Evolutionary conservation across 1,140 invertebrate species (phyloP), one percentile per base, ranked within the genome.

Genomic region (Drosophila tristis): DNA sequence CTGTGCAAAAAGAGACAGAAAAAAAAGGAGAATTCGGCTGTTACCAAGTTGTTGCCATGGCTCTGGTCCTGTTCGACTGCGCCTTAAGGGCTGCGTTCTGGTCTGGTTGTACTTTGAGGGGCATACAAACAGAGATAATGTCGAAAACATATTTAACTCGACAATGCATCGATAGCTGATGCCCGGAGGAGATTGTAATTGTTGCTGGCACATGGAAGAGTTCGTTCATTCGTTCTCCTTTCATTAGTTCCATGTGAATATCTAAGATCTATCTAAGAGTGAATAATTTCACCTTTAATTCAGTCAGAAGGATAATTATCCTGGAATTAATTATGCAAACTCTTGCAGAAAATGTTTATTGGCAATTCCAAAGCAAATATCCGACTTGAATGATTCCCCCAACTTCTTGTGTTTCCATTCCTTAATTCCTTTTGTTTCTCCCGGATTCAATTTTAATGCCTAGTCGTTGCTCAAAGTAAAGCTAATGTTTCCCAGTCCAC

Each of bases 31-130:
- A 60, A 68, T 56, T 68, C 56, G 29, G 47, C 74, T 51, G 74
- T 70, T 77, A 70, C 73, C 73, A 76, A 20, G 20, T 20, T 68
- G 74, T 71, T 71, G 44, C 73, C 53, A 77, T 78, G 67, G 65
- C 65, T 50, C 26, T 31, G 65, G 47, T 39, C 35, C 11, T 13
- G 4, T 50, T 8, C 43, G 53, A 29, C 25, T 8, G n/a, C 68
- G 43, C 50, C 20, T 50, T 57, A 23, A 58, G 66, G 64, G 66
- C 65, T 31, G 31, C 9, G 31, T 39, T 54, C 23, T 16, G 55
- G n/a, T 45, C 23, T 74, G 43, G 65, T 48, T 58, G 60, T 47
- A 60, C 55, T 72, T 72, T 45, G 23, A n/a, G 67, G 39, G 67
- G 29, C 29, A 70, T 20, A 39, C 6, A 3, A 25, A 25, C 2